Evolutionary conservation across 2,113 vertebrate species (phyloP).

Genomic region (Alethe diademata): DNA sequence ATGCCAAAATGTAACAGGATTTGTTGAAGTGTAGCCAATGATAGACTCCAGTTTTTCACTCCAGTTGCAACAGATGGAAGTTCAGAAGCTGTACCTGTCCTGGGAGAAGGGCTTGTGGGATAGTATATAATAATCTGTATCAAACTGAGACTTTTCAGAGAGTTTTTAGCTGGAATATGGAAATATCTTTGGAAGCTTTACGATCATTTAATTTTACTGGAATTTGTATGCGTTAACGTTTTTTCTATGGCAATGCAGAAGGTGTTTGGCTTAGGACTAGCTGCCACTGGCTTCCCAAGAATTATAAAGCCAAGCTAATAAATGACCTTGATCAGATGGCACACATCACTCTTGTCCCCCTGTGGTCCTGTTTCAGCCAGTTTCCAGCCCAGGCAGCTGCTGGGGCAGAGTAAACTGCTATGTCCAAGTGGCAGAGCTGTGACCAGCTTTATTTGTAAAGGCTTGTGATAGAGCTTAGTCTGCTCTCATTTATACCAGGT

Average conservation of each 20-base stretch:
- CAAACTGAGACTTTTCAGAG: neutral
- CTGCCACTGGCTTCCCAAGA: neutral
- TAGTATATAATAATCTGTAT: neutral
- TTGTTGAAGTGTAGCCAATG: neutral
- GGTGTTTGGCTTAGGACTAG: neutral
- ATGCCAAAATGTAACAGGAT: neutral
- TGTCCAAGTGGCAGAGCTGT: neutral
- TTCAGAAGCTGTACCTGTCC: neutral
- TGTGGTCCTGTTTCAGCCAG: neutral
- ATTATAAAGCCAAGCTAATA: neutral
- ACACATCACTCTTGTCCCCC: neutral
- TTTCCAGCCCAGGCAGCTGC: neutral
- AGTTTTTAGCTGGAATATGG: neutral
- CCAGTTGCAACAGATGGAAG: neutral
- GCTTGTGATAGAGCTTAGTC: neutral
- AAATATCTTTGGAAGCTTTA: neutral
- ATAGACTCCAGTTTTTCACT: neutral
- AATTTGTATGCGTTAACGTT: neutral
- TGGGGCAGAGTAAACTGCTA: neutral
- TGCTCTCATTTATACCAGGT: neutral
- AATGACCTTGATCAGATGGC: neutral
- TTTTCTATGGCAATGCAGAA: neutral
- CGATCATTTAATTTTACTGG: neutral
- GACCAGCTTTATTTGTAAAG: neutral
- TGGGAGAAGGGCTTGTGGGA: neutral